Percentiles rank a stretch among this genome's conserved stretches.
Evolutionary conservation across 2,888 invertebrate genomes (phyloP).

Genomic region (Xestia xanthographa): DNA sequence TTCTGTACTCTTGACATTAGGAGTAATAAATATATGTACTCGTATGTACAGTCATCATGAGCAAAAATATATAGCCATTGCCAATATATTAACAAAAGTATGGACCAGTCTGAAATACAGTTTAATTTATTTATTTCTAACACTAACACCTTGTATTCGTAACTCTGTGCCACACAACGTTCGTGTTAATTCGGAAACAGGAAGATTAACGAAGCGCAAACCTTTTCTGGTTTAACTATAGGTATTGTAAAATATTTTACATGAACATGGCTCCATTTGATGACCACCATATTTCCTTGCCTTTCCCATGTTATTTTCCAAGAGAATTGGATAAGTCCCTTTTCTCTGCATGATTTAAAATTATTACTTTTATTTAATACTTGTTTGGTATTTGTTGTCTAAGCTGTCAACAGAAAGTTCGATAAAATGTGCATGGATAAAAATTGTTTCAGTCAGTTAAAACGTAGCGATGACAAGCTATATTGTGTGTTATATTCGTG

Average conservation of each 20-base stretch:
- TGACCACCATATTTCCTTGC: not conserved
- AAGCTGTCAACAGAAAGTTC: slow-evolving; percentile 4
- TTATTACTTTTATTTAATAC: slow-evolving; percentile 5
- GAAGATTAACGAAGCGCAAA: not conserved
- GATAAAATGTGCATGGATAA: slow-evolving; percentile 17
- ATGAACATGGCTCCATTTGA: not conserved
- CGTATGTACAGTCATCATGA: slow-evolving; percentile 9
- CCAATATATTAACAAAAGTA: not conserved
- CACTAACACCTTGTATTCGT: not conserved
- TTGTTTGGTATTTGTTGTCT: slow-evolving; percentile 1
- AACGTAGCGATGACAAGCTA: slow-evolving; percentile 39
- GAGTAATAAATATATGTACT: slow-evolving; percentile 40
- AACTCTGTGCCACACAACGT: not conserved
- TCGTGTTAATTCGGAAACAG: not conserved
- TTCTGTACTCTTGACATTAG: slow-evolving; percentile 51
- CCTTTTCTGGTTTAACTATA: not conserved
- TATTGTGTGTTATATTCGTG: slow-evolving; percentile 25
- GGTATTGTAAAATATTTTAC: not conserved
- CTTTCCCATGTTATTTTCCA: slow-evolving; percentile 8
- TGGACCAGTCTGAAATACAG: not conserved
- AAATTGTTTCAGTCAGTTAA: slow-evolving; percentile 34
- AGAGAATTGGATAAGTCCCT: not conserved
- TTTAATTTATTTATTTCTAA: not conserved
- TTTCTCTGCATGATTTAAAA: not conserved
- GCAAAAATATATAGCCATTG: not conserved